Evolutionary conservation across 2,888 invertebrate genomes (phyloP).

Genomic region (Brenthis daphne): DNA sequence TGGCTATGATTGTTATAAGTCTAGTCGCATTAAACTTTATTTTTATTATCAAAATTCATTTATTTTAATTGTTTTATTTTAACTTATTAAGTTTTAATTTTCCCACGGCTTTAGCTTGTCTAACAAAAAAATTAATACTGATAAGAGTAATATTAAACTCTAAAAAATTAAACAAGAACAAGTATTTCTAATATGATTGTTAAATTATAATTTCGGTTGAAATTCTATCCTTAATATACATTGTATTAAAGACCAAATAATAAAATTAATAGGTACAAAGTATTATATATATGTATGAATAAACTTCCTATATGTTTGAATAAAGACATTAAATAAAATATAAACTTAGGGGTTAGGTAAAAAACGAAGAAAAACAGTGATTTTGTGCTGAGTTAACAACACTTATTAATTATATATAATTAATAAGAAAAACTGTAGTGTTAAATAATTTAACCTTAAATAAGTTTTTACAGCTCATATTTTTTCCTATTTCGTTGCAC

Average conservation of each 20-base stretch:
- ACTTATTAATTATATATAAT: no score
- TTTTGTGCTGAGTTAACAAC: no score
- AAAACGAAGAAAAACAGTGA: no score
- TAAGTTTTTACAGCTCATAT: no score
- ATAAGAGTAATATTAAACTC: neutral
- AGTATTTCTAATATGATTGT: constrained; percentile 11
- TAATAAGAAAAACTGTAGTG: no score
- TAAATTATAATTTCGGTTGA: neutral
- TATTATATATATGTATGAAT: neutral
- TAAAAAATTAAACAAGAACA: neutral
- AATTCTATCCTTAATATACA: neutral
- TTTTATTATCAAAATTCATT: neutral
- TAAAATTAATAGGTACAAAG: neutral
- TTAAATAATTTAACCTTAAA: no score
- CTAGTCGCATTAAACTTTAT: neutral
- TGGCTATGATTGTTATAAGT: constrained; percentile 12
- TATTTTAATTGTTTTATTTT: neutral
- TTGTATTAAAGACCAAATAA: neutral
- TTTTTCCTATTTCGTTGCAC: no score
- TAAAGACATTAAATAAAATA: no score
- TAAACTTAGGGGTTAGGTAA: no score
- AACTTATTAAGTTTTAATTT: constrained; percentile 10
- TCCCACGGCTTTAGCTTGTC: constrained; percentile 4
- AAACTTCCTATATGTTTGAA: no score
- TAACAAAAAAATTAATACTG: constrained; percentile 3